Percentiles rank a stretch among this genome's conserved stretches.
Evolutionary conservation across 2,797 vertebrate species (phyloP).

Genomic region (Vipera latastei): DNA sequence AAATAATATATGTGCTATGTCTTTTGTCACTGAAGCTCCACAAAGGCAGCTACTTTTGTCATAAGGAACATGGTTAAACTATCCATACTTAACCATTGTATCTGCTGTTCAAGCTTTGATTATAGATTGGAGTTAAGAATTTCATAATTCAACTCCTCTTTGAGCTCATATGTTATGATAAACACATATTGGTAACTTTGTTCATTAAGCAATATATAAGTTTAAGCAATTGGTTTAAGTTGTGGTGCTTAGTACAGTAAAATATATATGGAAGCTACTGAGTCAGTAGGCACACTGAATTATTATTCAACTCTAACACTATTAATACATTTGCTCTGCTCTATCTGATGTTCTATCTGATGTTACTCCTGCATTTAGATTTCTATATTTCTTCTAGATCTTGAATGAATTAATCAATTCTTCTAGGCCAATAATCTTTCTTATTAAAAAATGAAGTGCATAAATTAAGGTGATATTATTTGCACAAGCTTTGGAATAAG

Average conservation of each 20-base stretch:
- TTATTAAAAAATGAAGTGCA: neutral
- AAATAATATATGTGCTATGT: neutral
- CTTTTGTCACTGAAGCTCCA: neutral
- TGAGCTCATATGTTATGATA: neutral
- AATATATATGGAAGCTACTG: neutral
- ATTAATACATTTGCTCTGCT: neutral
- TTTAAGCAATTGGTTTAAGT: neutral
- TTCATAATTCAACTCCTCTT: neutral
- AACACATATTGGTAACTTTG: neutral
- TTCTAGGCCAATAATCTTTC: neutral
- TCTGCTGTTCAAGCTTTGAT: neutral
- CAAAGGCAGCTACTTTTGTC: neutral
- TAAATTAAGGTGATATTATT: neutral
- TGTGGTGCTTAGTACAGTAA: neutral
- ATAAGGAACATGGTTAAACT: neutral
- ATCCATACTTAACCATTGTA: neutral
- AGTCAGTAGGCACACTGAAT: neutral
- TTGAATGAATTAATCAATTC: neutral
- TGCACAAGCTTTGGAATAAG: neutral
- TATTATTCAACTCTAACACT: too few relatives aligned
- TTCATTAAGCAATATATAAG: neutral
- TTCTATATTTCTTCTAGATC: neutral
- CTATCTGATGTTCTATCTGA: neutral
- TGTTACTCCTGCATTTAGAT: neutral
- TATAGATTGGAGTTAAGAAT: neutral